Conservation (phyloP, 2,888 invertebrate genomes). For the Tromatobia lineatoria region DNA sequence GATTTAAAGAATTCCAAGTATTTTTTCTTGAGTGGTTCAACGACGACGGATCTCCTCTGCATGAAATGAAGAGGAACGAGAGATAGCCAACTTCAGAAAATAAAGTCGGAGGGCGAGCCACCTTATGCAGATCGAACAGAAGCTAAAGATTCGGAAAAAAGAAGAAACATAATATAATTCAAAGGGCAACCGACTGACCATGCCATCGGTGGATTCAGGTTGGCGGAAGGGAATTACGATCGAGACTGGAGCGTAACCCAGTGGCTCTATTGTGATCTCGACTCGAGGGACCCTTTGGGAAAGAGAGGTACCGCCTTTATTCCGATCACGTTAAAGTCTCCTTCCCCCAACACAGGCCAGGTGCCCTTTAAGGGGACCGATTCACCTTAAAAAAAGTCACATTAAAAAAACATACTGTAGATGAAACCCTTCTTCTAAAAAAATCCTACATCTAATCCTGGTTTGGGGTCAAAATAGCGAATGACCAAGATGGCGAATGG, state of each 20-base stretch:
- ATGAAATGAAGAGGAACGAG: conserved; percentile 50
- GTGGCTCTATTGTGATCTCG: conserved; percentile 64
- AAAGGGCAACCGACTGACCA: conserved; percentile 64
- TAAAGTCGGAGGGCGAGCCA: conserved; percentile 51
- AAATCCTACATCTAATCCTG: too few species aligned
- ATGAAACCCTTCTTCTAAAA: too few species aligned
- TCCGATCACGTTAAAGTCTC: conserved; percentile 33
- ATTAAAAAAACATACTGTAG: too few species aligned
- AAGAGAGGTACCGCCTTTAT: conserved; percentile 31
- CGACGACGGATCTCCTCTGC: not conserved
- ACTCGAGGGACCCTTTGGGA: conserved; percentile 36
- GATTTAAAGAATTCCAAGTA: too few species aligned
- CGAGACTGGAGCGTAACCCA: conserved; percentile 65
- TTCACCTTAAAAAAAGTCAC: too few species aligned
- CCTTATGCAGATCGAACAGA: conserved; percentile 50
- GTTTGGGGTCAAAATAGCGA: too few species aligned
- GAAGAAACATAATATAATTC: conserved; percentile 63
- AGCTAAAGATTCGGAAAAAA: conserved; percentile 20
- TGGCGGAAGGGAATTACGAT: conserved; percentile 66
- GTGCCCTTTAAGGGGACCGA: conserved; percentile 8
- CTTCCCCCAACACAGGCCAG: conserved; percentile 5
- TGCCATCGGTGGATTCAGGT: conserved; percentile 48
- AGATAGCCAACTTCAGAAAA: conserved; percentile 20
- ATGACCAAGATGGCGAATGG: too few species aligned
- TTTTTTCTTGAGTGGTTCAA: too few species aligned